Evolutionary conservation across 1,140 invertebrate species (phyloP), one percentile per base, ranked within the genome.

Genomic region (Melitaea cinxia): DNA sequence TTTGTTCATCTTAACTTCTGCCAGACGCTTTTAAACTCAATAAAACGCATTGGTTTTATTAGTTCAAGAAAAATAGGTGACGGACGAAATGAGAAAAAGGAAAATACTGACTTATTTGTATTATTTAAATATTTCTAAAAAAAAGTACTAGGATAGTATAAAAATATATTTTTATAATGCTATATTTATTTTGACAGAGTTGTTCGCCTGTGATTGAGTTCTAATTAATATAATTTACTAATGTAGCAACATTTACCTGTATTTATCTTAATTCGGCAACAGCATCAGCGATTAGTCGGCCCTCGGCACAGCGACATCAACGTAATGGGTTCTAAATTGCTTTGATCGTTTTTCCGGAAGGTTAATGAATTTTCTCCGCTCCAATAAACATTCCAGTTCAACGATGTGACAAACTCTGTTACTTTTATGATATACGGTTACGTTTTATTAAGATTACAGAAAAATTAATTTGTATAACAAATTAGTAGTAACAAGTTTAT

Each of bases 321-420:
- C 72, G 68, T 78, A 79, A 83, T 78, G 70, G 72, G 49, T 63
- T 83, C 80, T 82, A 82, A 85, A 87, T 85, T 80, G 75, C 86
- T 89, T 89, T 89, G 86, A 89, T 89, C 86, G 77, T 85, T 86
- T 80, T 86, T 81, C 83, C 78, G 84, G 83, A 86, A 82, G 75
- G 82, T 74, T 87, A 85, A 87, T 87, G 83, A 86, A 89, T 86
- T 83, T 61, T 86, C 75, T 65, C n/a, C 84, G 86, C 82, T 80
- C 80, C 76, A 86, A 74, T 89, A 80, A 85, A 65, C 72, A 65
- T 68, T 71, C 71, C 65, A 67, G 73, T 66, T 79, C 68, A 74
- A 21, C 59, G 75, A 70, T 63, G 56, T 59, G 17, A 55, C 45
- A 30, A 65, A 55, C 49, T 60, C 50, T 47, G 37, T 12, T 35